These are phyloP conservation scores for Tapirus indicus DNA, from an alignment of 2,797 vertebrate species.

Conservation along the genomic window DNA sequence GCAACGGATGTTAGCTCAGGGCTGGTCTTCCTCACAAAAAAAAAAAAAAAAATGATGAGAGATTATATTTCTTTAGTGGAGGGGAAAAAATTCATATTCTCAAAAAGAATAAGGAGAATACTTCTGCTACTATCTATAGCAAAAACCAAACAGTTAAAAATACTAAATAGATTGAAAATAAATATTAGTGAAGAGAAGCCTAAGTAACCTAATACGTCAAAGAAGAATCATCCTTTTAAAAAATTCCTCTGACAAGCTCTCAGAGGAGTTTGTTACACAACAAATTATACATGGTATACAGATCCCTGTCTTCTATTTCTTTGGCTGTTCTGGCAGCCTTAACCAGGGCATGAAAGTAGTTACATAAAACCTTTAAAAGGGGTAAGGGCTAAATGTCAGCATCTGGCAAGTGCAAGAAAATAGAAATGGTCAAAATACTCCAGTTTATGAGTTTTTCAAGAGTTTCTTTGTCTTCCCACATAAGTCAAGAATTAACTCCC, in stretches of 20 bases:
- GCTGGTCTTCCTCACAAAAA: no score
- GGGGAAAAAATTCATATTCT: not conserved
- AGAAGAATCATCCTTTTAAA: not conserved
- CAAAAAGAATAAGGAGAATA: conserved; percentile 50
- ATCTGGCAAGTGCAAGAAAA: not conserved
- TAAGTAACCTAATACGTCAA: not conserved
- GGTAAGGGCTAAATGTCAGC: not conserved
- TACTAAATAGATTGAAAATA: conserved; percentile 1
- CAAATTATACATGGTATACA: not conserved
- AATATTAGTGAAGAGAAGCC: not conserved
- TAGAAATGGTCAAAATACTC: not conserved
- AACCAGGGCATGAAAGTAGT: not conserved
- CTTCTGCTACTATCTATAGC: not conserved
- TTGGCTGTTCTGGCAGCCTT: not conserved
- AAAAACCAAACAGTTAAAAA: conserved; percentile 36
- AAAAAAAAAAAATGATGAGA: conserved; percentile 9
- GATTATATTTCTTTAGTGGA: conserved; percentile 1
- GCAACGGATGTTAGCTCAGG: no score
- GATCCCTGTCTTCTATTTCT: not conserved
- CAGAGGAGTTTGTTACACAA: not conserved
- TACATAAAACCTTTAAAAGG: not conserved
- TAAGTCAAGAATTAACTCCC: conserved; percentile 16
- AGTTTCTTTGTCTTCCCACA: not conserved
- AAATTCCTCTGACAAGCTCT: not conserved
- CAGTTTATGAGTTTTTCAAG: not conserved